Evolutionary conservation across 2,888 invertebrate species (phyloP).

Genomic region (Hesperia comma): DNA sequence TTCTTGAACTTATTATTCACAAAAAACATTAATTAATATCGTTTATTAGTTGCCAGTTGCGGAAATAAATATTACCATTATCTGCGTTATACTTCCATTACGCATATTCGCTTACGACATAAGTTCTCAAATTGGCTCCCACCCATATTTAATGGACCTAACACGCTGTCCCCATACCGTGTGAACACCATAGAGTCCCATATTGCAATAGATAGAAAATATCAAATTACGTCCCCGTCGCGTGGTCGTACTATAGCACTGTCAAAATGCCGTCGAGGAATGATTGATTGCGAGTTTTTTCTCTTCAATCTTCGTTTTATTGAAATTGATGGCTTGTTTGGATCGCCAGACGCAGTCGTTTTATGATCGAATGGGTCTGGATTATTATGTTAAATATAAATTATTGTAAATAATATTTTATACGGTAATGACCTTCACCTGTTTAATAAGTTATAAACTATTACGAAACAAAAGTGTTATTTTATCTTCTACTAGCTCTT

Average conservation of each 20-base stretch:
- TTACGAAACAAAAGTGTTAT: no score
- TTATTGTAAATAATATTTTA: no score
- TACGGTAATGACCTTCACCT: no score
- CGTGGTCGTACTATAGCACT: slow-evolving; percentile 51
- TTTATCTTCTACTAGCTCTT: no score
- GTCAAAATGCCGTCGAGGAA: slow-evolving; percentile 57
- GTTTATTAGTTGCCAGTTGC: no score
- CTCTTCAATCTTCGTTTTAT: slow-evolving; percentile 70
- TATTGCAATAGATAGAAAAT: slow-evolving; percentile 39
- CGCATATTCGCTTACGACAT: no score
- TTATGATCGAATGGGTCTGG: slow-evolving; percentile 48
- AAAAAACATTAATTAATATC: no score
- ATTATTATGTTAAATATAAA: background rate
- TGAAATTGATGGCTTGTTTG: slow-evolving; percentile 71
- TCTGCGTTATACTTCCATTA: no score
- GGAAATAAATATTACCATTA: no score
- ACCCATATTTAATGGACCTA: background rate
- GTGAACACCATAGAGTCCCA: slow-evolving; percentile 9
- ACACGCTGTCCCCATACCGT: background rate
- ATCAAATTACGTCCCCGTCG: slow-evolving; percentile 40
- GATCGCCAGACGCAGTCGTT: slow-evolving; percentile 48
- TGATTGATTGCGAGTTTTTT: slow-evolving; percentile 67
- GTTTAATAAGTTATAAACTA: no score
- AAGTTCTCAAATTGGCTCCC: background rate
- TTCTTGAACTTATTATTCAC: no score